Evolutionary conservation across 1,140 invertebrate species (phyloP), one percentile per base, ranked within the genome.

Genomic region (Yoshiicerus persimilis): DNA sequence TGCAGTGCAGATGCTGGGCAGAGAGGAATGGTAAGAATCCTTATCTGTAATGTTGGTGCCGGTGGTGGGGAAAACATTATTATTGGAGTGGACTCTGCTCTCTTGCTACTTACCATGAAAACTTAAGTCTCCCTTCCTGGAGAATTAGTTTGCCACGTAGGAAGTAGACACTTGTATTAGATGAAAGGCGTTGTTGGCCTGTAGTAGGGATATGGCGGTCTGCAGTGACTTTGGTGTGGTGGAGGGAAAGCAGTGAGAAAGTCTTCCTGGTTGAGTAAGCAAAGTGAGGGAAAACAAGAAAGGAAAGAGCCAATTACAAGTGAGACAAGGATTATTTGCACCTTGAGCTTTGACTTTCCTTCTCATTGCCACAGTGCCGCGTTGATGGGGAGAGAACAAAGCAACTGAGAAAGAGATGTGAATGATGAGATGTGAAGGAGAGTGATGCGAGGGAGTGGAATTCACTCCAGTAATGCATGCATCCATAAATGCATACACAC

Each of bases 271-370:
- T 38, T 80, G 34, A 80, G 20, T 80, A 80, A 80, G 75, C 75
- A 80, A 47, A 84, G 83, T 41, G 32, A 84, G 39, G 41, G 83
- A 84, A 84, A 84, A 84, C 23, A 47, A 47, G 83, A 84, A 84
- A 56, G 41, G 83, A 47, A 84, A 47, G 38, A 47, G 41, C 83
- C 38, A 47, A 41, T 47, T 47, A 47, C 38, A 84, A 56, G 25
- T 47, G 41, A 84, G 83, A 84, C 83, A 84, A 84, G 83, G 83
- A 56, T 84, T 56, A 84, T 84, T 84, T 84, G 41, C 83, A 84
- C 83, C 83, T 84, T 84, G 38, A 47, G 38, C 41, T 56, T 56
- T 84, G 83, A 47, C 83, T 84, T 56, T 30, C 38, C 83, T 47
- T 36, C 75, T 80, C 75, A 80, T 80, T 80, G 16, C 38, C 75